Base-by-base conservation (phyloP, 2,797 vertebrate species). In the Siniperca undulata region DNA sequence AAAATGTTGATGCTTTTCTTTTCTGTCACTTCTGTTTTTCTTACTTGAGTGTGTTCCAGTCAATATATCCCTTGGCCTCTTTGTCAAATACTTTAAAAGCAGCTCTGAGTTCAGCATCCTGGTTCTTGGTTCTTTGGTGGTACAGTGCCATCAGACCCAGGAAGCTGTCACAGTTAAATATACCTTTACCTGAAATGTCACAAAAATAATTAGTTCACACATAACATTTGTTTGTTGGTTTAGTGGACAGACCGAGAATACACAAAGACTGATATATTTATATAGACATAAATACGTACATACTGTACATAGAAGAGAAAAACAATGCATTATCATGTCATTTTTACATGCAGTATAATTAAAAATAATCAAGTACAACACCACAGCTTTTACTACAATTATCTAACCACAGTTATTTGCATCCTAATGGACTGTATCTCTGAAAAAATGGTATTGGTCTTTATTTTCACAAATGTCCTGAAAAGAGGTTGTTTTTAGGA, bases 51-150 rank as follows among this genome's bases (percentile, higher is more conserved):
- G 83, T 95, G 86, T 95, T 91, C 94, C 94, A 95, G 65, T 95
- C 94, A 1, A 94, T 95, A 83, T 94, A 94, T 62, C 93, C 94
- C 69, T 95, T 96, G 77, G 89, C 88, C 1, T 96, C 93, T 78
- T 95, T 94, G 64, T 95, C 91, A 30, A 96, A 96, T 34, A 96
- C 91, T 12, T 88, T 88, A 85, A 96, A 96, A 13, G 94, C 95
- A 0, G 89, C 93, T 71, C 93, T 74, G 36, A 96, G 93, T 75
- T 95, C 90, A 1, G 92, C 73, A 19, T 96, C 94, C 78, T 95
- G 94, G 80, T 95, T 95, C 86, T 95, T 94, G 16, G 90, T 65
- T 89, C 94, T 92, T 84, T 96, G 88, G 0, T 91, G 91, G 79
- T 94, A 92, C 48, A 95, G 76, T 2, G 81, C 91, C 94, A 94